Base-by-base conservation (phyloP, 1,140 invertebrate genomes). In the Cotesia glomerata region DNA sequence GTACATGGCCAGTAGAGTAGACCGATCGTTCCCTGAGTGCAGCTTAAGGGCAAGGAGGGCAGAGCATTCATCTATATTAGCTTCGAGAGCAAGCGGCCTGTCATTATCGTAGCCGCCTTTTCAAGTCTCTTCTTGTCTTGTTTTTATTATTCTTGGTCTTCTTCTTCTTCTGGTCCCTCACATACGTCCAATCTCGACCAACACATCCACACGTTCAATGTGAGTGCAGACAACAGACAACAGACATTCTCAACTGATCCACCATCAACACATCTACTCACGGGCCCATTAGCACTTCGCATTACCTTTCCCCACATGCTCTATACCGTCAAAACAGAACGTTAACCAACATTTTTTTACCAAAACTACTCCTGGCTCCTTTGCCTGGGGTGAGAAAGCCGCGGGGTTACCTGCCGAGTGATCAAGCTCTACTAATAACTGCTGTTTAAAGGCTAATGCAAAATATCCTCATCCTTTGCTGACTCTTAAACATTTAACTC, bases 51-150 rank as follows among this genome's bases (percentile, higher is more conserved):
- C 83, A 85, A 84, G 82, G 82, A 86, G 84, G 85, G 84, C 83
- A 84, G 84, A 80, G 86, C 86, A 87, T 87, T 87, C 86, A 87
- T 87, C 85, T 86, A 87, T 86, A 87, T 87, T 87, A 87, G 85
- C 86, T 87, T 81, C 85, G 84, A 87, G 81, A 87, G 83, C 84
- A 83, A 81, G 84, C 85, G 85, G 86, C 84, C 86, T 87, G 86
- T 87, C 85, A 87, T 87, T 87, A 87, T 83, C 84, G 85, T 79
- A 82, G 85, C 85, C 86, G 85, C 72, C 85, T 84, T 77, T 74
- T 51, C 65, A 14, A 36, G 54, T 61, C 69, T 45, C 32, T 35
- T 49, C 34, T 58, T 63, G 11, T 32, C 59, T 11, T 39, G 45
- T 51, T 49, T 39, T 7, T 56, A n/a, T 61, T 35, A 32, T 52